phyloP scores from a whole-genome alignment of 1,140 invertebrate genomes.

The Cyrtorhinus lividipennis region DNA sequence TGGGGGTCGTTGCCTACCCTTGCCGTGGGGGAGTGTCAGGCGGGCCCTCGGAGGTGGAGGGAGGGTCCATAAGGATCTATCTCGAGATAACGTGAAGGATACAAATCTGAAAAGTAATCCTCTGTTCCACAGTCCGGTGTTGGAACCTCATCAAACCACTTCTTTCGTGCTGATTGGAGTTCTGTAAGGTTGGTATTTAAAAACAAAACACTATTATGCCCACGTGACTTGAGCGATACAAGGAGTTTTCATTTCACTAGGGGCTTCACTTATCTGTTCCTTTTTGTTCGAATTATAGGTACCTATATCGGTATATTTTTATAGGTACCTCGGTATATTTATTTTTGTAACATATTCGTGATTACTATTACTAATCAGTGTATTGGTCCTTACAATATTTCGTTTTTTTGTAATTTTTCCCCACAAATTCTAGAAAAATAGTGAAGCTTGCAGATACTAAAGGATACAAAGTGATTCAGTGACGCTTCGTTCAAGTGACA shows the following conservation, averaged over 20 bases:
- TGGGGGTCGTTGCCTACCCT: no score
- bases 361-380: no score
- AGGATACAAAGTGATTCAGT: no score
- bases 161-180: not conserved
- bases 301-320: not conserved
- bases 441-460: no score
- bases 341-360: no score
- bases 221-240: not conserved
- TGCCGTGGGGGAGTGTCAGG: not conserved
- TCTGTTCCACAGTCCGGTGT: not conserved
- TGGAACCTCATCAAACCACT: not conserved
- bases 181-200: not conserved
- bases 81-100: constrained; percentile 1
- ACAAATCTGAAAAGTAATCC: not conserved
- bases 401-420: no score
- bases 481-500: no score
- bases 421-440: no score
- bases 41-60: not conserved
- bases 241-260: not conserved
- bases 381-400: no score
- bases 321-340: not conserved
- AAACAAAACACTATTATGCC: not conserved
- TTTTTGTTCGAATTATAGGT: not conserved
- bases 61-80: not conserved
- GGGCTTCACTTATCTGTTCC: not conserved